Evolutionary conservation across 2,113 vertebrate genomes (phyloP), one percentile per base, ranked within the genome.

Genomic region (Heloderma charlesbogerti): DNA sequence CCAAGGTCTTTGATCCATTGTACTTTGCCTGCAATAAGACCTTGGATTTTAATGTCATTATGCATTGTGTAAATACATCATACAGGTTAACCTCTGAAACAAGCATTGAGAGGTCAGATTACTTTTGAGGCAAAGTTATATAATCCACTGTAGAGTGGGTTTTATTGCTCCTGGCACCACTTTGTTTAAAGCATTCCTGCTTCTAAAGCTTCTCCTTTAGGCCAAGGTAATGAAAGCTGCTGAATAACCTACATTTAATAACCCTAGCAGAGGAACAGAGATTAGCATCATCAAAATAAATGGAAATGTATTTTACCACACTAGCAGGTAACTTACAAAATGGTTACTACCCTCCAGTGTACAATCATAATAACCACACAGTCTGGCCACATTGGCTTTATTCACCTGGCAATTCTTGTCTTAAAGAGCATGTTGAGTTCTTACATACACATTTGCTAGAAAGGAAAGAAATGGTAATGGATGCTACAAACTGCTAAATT

Each of bases 371-470:
- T 12, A 93, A 88, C 1, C 45, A 9, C 45, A 88, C 2, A 92
- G 3, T 18, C 34, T 85, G 67, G 88, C 25, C 66, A 72, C 31
- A 84, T 81, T 92, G 90, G 81, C 43, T 12, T 22, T 84, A 0
- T 34, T 60, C 0, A 1, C 57, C 27, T 22, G 3, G 2, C 9
- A 0, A 69, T 0, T 0, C 54, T 90, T 72, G 72, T 84, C n/a
- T 85, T 69, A 34, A 71, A 79, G 31, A 48, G 27, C 10, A 74
- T 6, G 13, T 86, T 80, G 25, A 29, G 2, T 78, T 89, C 43
- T 89, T 25, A 87, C 71, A 29, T 2, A 48, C 9, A 81, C 31
- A 48, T 92, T 90, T 91, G 3, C 66, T 72, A 27, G 51, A 10
- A 88, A 22, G 20, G 43, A 22, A 88, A 9, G 40, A 4, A 0